phyloP scores from a whole-genome alignment of 1,140 invertebrate genomes.

The Dendroctonus ponderosae region DNA sequence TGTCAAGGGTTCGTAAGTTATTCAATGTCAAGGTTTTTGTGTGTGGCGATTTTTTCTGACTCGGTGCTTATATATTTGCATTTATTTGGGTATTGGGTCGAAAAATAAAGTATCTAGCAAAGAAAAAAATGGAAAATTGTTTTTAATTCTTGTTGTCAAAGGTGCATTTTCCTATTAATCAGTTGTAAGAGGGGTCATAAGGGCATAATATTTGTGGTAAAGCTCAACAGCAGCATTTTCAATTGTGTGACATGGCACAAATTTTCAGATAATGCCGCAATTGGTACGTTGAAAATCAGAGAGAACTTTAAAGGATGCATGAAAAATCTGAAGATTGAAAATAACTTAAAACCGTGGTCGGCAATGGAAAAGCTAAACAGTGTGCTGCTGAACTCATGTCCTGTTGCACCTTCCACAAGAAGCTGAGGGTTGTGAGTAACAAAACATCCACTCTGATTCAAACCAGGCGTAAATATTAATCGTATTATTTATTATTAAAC shows the following conservation, averaged over 20 bases:
- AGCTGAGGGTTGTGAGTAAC: too few species aligned
- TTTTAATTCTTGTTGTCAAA: too few species aligned
- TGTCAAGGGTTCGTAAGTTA: too few species aligned
- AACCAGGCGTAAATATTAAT: too few species aligned
- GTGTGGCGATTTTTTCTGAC: too few species aligned
- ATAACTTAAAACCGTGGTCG: constrained; percentile 72
- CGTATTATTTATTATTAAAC: background rate
- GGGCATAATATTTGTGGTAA: constrained; percentile 1
- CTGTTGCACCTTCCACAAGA: constrained; percentile 42
- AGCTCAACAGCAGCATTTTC: constrained; percentile 1
- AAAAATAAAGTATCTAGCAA: too few species aligned
- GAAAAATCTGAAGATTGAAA: constrained; percentile 74
- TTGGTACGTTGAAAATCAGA: constrained; percentile 62
- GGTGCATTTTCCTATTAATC: too few species aligned
- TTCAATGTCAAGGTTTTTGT: too few species aligned
- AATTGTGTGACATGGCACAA: background rate
- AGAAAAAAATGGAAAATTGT: too few species aligned
- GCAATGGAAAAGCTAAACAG: constrained; percentile 79
- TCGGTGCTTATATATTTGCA: too few species aligned
- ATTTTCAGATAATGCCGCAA: constrained; percentile 63
- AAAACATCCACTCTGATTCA: too few species aligned
- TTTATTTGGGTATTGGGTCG: too few species aligned
- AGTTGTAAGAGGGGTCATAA: background rate
- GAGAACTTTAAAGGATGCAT: constrained; percentile 92
- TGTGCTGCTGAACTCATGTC: constrained; percentile 83